Evolutionary conservation across 2,888 invertebrate species (phyloP), one percentile per base, ranked within the genome.

Genomic region (Leptinotarsa rubiginosa): DNA sequence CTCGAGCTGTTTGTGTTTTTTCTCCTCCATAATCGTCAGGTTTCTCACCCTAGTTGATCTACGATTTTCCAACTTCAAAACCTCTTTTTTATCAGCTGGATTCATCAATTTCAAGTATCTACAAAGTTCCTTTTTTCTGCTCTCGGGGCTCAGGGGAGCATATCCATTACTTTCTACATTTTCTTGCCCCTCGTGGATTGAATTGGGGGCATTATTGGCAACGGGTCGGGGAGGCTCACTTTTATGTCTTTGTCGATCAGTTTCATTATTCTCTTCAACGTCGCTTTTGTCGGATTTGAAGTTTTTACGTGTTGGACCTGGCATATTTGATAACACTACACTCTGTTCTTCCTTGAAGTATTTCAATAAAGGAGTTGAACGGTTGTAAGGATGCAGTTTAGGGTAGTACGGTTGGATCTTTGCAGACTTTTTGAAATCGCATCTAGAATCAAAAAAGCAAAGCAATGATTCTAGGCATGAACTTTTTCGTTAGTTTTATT

Each of bases 81-180:
- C 81, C 62, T 83, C 79, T 79, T 82, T 85, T 82, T 79, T 84
- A 75, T 85, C 85, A 4, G 80, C 80, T n/a, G 84, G 84, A 79
- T 86, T 86, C 85, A 87, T 87, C 20, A 88, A 81, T 77, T 88
- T 84, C 69, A 88, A 80, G 80, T 88, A 88, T 25, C 82, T 84
- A 76, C 86, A 87, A 47, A 87, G 81, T 76, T 87, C 87, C 73
- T 87, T 87, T 75, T 86, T 85, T 20, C 83, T 82, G 59, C 82
- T 86, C 70, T 88, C 87, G 0, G 86, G 86, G 79, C 86, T 86
- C 31, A 80, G 54, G 13, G 85, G 84, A 47, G 76, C 65, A 66
- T 77, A 77, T 59, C 76, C 75, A 20, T 73, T 73, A 67, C 67
- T 73, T 54, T 69, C 56, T 4, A 41, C 18, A 20, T 47, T 47